Percentiles rank a stretch among this genome's conserved stretches.
Conservation (phyloP, 1,140 invertebrate genomes). For the Bradynema listronoti region DNA sequence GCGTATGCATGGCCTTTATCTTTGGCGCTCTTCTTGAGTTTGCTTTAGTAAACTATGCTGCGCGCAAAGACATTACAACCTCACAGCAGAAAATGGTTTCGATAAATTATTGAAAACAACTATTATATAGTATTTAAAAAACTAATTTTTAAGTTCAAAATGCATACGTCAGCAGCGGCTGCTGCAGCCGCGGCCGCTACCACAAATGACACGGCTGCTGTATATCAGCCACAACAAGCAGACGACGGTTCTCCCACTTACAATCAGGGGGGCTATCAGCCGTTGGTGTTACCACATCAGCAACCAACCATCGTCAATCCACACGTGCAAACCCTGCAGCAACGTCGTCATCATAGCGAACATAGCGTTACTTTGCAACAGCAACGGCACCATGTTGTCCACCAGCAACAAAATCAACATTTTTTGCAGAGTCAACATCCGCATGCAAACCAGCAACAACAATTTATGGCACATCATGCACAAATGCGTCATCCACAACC, state of each 20-base stretch:
- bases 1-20: slow-evolving; percentile 73
- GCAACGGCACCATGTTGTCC: no score
- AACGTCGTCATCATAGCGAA: no score
- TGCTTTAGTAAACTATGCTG: slow-evolving; percentile 89
- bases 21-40: slow-evolving; percentile 63
- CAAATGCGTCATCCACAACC: slow-evolving; percentile 2
- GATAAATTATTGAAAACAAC: slow-evolving; percentile 12
- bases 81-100: slow-evolving; percentile 38
- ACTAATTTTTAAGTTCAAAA: slow-evolving; percentile 23
- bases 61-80: slow-evolving; percentile 69
- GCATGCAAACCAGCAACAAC: slow-evolving; percentile 1
- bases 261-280: slow-evolving; percentile 27
- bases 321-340: no score
- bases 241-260: neutral
- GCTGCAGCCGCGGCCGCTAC: slow-evolving; percentile 6
- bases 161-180: slow-evolving; percentile 18
- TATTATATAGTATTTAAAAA: neutral
- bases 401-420: no score
- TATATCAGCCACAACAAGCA: neutral
- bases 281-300: slow-evolving; percentile 22
- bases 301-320: no score
- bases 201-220: slow-evolving; percentile 7
- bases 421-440: no score
- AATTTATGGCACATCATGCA: slow-evolving; percentile 4
- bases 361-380: no score